Evolutionary conservation across 2,113 vertebrate species (phyloP).

Genomic region (Ornithorhynchus anatinus): DNA sequence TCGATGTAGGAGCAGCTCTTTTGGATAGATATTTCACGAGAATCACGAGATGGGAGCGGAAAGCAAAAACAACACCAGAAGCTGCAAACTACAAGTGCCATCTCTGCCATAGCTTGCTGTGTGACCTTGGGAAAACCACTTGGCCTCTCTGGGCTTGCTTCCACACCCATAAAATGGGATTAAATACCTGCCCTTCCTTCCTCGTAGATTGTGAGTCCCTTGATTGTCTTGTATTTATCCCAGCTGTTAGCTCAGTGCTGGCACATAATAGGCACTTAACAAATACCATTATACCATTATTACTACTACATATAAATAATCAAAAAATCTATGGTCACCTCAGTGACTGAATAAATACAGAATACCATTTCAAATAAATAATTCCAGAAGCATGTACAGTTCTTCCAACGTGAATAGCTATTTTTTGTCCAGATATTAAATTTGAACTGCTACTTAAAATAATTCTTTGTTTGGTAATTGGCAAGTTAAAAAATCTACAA

Average conservation of each 20-base stretch:
- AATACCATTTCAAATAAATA: not conserved
- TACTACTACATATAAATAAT: no score
- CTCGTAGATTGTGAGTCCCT: not conserved
- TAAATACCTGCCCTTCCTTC: not conserved
- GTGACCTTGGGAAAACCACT: not conserved
- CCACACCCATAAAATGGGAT: not conserved
- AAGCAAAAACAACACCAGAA: no score
- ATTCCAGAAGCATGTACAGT: conserved; percentile 13
- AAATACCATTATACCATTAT: no score
- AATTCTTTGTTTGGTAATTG: not conserved
- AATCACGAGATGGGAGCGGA: no score
- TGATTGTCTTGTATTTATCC: no score
- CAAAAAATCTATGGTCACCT: conserved; percentile 20
- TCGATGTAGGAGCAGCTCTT: no score
- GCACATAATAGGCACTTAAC: no score
- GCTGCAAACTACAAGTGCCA: no score
- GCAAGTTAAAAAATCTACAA: conserved; percentile 18
- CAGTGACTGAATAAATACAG: not conserved
- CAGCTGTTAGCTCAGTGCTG: no score
- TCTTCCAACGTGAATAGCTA: conserved; percentile 1
- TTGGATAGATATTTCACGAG: no score
- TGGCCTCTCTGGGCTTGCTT: not conserved
- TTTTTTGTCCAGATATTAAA: conserved; percentile 4
- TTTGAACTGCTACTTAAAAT: conserved; percentile 1
- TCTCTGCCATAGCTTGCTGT: not conserved